Evolutionary conservation across 2,888 invertebrate genomes (phyloP), one percentile per base, ranked within the genome.

Genomic region (Drosophila neotestacea): DNA sequence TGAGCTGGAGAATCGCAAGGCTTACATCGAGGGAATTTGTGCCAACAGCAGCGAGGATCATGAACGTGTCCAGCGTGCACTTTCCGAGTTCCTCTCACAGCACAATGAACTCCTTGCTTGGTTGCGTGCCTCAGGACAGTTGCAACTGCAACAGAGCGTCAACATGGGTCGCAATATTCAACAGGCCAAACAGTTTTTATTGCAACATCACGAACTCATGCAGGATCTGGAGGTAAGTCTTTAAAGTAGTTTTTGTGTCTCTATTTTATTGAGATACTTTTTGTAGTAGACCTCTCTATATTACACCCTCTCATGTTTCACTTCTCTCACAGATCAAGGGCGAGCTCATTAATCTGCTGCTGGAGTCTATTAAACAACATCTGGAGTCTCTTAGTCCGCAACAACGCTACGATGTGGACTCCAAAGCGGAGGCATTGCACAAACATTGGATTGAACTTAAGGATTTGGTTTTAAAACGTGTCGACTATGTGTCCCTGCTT

Each of bases 1-100:
- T 80, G 95, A 96, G 89, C 93, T 97, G 76, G 96, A 96, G 92
- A 95, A 95, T 88, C 94, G 95, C 73, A 96, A 96, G 91, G 94
- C 95, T n/a, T 93, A 94, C 52, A 92, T 96, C 48, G 93, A 94
- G 68, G 93, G 94, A 51, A 93, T 95, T 51, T 96, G 96, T 84
- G 94, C 94, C 4, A 94, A 95, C 4, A 95, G 95, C 86, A 94
- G 94, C 62, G 95, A 95, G 88, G 95, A 95, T 89, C 95, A 95
- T 79, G 93, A 95, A 52, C 94, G 95, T 79, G 94, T 95, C n/a
- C 95, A 95, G 62, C 94, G 94, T 77, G 95, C 95, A n/a, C 93
- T 96, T 13, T 94, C 94, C 62, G 93, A 94, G 58, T 96, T 96
- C 92, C 93, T 95, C 30, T 94, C 95, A 51, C 95, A 94, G 87